A percentile compares a stretch with the other conserved stretches of the same genome.
phyloP scores from a whole-genome alignment of 2,888 invertebrate genomes.

The Timema cristinae region DNA sequence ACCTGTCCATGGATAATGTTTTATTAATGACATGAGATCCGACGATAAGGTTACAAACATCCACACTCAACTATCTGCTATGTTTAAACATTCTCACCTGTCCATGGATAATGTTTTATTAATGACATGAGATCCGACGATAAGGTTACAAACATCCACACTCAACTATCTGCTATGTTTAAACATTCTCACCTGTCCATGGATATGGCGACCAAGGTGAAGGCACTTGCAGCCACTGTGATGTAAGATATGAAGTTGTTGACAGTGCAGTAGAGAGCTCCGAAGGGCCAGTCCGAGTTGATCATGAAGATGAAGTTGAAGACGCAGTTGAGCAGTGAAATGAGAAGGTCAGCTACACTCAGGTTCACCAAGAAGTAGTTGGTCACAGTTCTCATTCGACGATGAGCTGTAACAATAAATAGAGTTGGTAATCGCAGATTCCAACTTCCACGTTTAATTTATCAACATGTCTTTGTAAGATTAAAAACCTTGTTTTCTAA shows the following conservation, averaged over 20 bases:
- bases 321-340: constrained; percentile 49
- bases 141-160: no score
- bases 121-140: no score
- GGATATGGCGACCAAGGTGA: constrained; percentile 57
- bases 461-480: no score
- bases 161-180: no score
- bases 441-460: no score
- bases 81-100: neutral
- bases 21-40: no score
- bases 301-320: constrained; percentile 54
- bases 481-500: no score
- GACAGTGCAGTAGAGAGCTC: constrained; percentile 51
- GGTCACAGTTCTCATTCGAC: neutral
- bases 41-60: no score
- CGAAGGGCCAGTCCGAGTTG: constrained; percentile 56
- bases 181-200: constrained; percentile 50
- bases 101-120: no score
- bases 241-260: constrained; percentile 54
- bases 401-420: constrained; percentile 1
- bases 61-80: no score
- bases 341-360: constrained; percentile 1
- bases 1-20: neutral
- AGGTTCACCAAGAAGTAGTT: neutral
- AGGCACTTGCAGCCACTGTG: constrained; percentile 54
- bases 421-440: neutral